phyloP scores from a whole-genome alignment of 2,113 vertebrate species.

The Coptodon rendalli region DNA sequence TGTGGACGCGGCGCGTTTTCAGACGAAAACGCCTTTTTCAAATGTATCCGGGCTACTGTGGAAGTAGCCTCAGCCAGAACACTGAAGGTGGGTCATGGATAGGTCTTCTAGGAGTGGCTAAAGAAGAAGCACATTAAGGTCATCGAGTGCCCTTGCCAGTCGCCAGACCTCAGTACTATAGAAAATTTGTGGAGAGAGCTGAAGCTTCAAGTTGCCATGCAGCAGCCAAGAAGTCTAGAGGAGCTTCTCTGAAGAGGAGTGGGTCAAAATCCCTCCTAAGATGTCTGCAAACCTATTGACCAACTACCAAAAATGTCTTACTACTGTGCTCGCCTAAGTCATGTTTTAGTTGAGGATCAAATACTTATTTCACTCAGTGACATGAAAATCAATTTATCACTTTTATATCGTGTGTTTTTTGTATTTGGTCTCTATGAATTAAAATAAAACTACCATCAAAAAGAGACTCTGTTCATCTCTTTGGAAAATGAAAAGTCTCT shows the following conservation, averaged over 20 bases:
- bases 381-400: background rate
- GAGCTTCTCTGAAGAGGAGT: background rate
- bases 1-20: background rate
- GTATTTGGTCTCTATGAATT: background rate
- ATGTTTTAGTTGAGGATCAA: background rate
- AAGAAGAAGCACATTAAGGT: rapidly evolving
- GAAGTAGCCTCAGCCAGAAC: background rate
- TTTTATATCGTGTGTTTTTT: background rate
- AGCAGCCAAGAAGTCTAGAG: background rate
- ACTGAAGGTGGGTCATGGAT: background rate
- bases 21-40: rapidly evolving
- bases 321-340: background rate
- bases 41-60: background rate
- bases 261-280: background rate
- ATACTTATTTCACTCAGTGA: background rate
- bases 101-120: background rate
- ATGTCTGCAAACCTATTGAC: background rate
- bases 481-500: background rate
- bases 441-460: background rate
- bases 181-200: background rate
- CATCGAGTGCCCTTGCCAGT: background rate
- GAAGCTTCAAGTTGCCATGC: background rate
- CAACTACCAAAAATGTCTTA: background rate
- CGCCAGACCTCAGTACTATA: background rate
- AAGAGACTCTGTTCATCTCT: background rate